Evolutionary conservation across 2,113 vertebrate genomes (phyloP).

Genomic region (Oncorhynchus mykiss): DNA sequence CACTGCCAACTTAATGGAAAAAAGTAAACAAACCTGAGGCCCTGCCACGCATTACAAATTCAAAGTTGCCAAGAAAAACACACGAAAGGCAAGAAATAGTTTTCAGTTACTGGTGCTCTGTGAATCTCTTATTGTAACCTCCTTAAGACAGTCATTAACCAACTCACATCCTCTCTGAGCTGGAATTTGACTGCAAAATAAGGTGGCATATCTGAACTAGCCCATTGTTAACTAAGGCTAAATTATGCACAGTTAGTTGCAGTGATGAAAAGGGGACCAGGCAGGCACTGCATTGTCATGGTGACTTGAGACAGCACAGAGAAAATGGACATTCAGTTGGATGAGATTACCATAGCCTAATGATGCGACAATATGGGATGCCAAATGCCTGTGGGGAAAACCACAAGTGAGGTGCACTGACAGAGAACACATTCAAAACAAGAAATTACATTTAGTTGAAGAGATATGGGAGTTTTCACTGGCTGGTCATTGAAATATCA

Average conservation of each 20-base stretch:
- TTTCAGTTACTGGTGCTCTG: background rate
- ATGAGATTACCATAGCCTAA: background rate
- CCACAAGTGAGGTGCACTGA: background rate
- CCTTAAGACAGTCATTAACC: background rate
- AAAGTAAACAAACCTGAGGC: background rate
- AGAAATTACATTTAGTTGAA: background rate
- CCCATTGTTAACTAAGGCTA: too few species aligned
- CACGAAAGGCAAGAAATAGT: background rate
- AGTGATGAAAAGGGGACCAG: background rate
- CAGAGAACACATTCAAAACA: background rate
- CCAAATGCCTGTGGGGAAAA: background rate
- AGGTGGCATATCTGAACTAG: background rate
- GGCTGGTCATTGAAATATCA: background rate
- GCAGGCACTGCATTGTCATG: conserved; percentile 11
- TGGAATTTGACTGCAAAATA: background rate
- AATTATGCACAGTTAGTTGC: too few species aligned
- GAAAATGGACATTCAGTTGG: background rate
- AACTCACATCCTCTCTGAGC: background rate
- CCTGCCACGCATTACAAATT: background rate
- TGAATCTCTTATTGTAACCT: background rate
- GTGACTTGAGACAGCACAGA: conserved; percentile 2
- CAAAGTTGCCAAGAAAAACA: background rate
- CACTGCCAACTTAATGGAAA: background rate
- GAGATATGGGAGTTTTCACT: background rate
- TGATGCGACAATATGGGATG: background rate